Percentiles rank a stretch among this genome's conserved stretches.
Evolutionary conservation across 2,888 invertebrate species (phyloP).

Genomic region (Norana najaformis): DNA sequence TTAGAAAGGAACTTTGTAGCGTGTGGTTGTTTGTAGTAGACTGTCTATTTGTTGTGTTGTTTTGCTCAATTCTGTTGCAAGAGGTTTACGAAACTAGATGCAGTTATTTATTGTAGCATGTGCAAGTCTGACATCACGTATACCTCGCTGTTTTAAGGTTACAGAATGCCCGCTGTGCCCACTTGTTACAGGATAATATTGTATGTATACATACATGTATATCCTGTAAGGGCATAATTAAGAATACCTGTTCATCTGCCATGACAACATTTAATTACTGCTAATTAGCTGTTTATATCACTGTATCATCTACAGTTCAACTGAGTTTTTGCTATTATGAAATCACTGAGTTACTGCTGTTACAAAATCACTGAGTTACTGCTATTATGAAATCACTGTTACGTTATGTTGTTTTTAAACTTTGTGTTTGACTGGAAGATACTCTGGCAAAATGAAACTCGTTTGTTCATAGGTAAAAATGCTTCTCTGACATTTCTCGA

Average conservation of each 20-base stretch:
- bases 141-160: not conserved
- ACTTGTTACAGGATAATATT: not conserved
- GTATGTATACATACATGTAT: too few species aligned
- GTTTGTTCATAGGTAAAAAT: not conserved
- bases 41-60: slow-evolving; percentile 10
- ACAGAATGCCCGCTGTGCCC: too few species aligned
- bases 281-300: too few species aligned
- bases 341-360: too few species aligned
- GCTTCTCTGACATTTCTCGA: not conserved
- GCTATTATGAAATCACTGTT: too few species aligned
- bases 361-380: too few species aligned
- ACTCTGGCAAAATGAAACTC: not conserved
- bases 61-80: not conserved
- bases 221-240: too few species aligned
- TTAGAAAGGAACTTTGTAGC: not conserved
- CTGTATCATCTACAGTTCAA: not conserved
- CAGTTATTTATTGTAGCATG: not conserved
- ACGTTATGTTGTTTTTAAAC: not conserved
- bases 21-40: not conserved
- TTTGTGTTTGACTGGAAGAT: not conserved
- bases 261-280: too few species aligned
- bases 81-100: not conserved
- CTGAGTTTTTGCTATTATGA: too few species aligned
- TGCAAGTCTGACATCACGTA: not conserved
- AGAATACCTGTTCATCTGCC: too few species aligned